Evolutionary conservation across 2,888 invertebrate species (phyloP).

Genomic region (Vesta saturnalis): DNA sequence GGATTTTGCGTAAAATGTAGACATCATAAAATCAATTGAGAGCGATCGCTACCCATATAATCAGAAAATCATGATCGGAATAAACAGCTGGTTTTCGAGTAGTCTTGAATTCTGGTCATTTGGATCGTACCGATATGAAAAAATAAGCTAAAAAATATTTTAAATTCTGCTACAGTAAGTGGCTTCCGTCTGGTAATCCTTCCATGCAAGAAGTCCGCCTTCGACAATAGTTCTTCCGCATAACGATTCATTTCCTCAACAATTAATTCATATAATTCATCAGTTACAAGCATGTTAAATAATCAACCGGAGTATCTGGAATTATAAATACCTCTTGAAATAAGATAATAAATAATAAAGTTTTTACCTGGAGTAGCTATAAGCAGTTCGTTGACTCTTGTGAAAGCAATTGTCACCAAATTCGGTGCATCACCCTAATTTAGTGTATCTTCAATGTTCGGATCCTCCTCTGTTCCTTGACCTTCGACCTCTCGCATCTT

Average conservation of each 20-base stretch:
- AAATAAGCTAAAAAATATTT: not conserved
- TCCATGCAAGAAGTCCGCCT: not conserved
- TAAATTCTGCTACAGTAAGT: not conserved
- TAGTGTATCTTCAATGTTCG: not conserved
- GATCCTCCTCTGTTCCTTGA: not conserved
- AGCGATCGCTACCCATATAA: not conserved
- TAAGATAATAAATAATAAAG: not conserved
- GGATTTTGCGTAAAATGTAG: too few relatives aligned
- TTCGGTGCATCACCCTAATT: not conserved
- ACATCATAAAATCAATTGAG: not conserved
- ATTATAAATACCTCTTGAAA: conserved; percentile 1
- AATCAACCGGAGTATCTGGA: not conserved
- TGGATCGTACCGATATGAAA: not conserved
- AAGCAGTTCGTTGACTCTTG: too few relatives aligned
- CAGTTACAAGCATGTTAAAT: too few relatives aligned
- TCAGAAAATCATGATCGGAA: not conserved
- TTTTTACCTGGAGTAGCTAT: too few relatives aligned
- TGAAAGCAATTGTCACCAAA: not conserved
- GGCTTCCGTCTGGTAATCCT: not conserved
- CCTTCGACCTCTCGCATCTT: too few relatives aligned
- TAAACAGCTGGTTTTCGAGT: not conserved
- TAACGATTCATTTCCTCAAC: not conserved
- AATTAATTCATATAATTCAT: not conserved
- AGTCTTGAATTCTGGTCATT: not conserved
- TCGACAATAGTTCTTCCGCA: not conserved